Evolutionary conservation across 2,797 vertebrate species (phyloP), one percentile per base, ranked within the genome.

Genomic region (Coilia nasus): DNA sequence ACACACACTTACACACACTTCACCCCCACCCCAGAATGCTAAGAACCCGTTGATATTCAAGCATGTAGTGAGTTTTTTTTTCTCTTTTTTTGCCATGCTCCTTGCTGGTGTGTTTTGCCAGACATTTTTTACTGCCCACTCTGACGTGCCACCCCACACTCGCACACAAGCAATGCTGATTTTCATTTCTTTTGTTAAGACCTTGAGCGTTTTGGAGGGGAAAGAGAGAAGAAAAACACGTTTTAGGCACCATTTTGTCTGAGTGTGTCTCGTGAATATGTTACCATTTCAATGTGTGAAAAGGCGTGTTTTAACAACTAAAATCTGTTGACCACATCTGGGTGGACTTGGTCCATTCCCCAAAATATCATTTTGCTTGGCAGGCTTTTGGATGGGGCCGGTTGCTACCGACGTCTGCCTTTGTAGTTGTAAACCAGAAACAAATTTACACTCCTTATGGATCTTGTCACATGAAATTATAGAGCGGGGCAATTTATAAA

Each of bases 331-430:
- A 95, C 93, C 92, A 93, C 93, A 94, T 95, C 94, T 91, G 90
- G 81, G 87, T 89, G 91, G 92, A 91, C 89, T 94, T 96, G 93
- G 92, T 94, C 89, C 64, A 88, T 92, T 91, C 94, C 92, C 94
- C 96, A 95, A 93, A 93, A 93, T 91, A 92, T 91, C 90, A 87
- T 95, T 96, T 95, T 92, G 90, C 93, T 96, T 97, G 95, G 95
- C 95, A 93, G 90, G 88, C 88, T 90, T 90, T 87, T 88, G 81
- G 47, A 89, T 84, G 84, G 91, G 90, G 91, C 90, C 92, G 94
- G 92, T 95, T 95, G 95, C 96, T 96, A 95, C 95, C 94, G 94
- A 92, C 91, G 93, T 93, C 94, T 94, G 92, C 91, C 88, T 94
- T 94, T 93, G 91, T 95, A 93, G 95, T 93, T 93, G 90, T 95